Evolutionary conservation across 2,888 invertebrate genomes (phyloP), one percentile per base, ranked within the genome.

Genomic region (Microctonus brassicae): DNA sequence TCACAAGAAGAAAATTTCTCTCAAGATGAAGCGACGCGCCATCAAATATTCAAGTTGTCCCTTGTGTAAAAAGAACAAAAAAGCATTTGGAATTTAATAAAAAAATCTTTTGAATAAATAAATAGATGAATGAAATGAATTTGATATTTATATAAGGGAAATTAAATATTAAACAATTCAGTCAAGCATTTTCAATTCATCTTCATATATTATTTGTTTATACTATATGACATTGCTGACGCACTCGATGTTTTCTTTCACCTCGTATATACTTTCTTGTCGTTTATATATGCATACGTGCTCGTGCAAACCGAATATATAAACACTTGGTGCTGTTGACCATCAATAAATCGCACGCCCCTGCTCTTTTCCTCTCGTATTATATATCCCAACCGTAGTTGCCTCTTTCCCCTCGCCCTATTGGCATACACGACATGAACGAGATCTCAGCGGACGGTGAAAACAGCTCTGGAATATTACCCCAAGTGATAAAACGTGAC

Each of bases 381-480:
- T 29, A 5, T 29, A n/a, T n/a, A n/a, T n/a, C n/a, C n/a, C n/a
- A n/a, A n/a, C n/a, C n/a, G n/a, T n/a, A n/a, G n/a, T n/a, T n/a
- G n/a, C n/a, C 7, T 29, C 29, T 29, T 29, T 29, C 29, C 7
- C 7, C 29, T 29, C 29, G 3, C 29, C 47, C 17, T 47, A 47
- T 17, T 47, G 17, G 17, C 47, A 26, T 26, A 55, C 26, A 24
- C 55, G 26, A 55, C 26, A 55, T 55, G 22, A 39, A 22, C 36
- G 34, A 39, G 13, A 34, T 39, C 39, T 61, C 61, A 55, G 26
- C 53, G 72, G 53, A 29, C 47, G 61, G 22, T 34, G 57, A 33
- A 73, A 72, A 72, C 55, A 36, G 58, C 52, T 53, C 66, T 65
- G 63, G 70, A 72, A 72, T 75, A 74, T 76, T 72, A 70, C 73